Evolutionary conservation across 2,888 invertebrate species (phyloP).

Genomic region (Bugula neritina): DNA sequence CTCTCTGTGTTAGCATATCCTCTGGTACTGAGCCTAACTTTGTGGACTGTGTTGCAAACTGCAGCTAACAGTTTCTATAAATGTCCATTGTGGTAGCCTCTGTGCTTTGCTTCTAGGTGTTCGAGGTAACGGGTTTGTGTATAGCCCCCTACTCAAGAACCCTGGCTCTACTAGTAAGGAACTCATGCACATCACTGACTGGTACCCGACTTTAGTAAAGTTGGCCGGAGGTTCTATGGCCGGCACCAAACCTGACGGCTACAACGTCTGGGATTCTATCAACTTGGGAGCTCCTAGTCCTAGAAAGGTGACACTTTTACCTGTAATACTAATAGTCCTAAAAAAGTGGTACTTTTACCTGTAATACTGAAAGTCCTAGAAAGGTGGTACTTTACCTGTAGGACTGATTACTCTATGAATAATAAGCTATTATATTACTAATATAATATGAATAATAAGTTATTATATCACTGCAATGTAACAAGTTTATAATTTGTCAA

Average conservation of each 20-base stretch:
- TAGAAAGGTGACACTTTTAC: too few species aligned
- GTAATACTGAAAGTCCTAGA: background rate
- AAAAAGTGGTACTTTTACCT: too few species aligned
- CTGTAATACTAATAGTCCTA: too few species aligned
- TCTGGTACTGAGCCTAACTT: too few species aligned
- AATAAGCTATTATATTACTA: too few species aligned
- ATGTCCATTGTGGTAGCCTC: too few species aligned
- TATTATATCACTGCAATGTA: too few species aligned
- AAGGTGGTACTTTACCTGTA: background rate
- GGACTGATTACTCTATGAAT: background rate
- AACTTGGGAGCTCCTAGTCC: conserved; percentile 29
- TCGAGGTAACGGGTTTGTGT: conserved; percentile 28
- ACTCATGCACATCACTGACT: conserved; percentile 48
- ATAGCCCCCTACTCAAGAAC: conserved; percentile 29
- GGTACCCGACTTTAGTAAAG: conserved; percentile 46
- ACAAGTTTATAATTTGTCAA: too few species aligned
- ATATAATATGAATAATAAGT: too few species aligned
- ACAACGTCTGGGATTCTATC: conserved; percentile 45
- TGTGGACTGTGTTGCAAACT: too few species aligned
- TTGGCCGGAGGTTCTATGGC: conserved; percentile 41
- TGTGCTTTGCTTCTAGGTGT: conserved; percentile 29
- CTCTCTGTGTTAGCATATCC: too few species aligned
- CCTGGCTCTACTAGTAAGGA: conserved; percentile 30
- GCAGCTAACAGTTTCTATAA: too few species aligned
- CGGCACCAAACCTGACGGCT: conserved; percentile 46